Percentiles rank a stretch among this genome's conserved stretches.
Conservation (phyloP, 2,113 vertebrate genomes). For the Felis catus region DNA sequence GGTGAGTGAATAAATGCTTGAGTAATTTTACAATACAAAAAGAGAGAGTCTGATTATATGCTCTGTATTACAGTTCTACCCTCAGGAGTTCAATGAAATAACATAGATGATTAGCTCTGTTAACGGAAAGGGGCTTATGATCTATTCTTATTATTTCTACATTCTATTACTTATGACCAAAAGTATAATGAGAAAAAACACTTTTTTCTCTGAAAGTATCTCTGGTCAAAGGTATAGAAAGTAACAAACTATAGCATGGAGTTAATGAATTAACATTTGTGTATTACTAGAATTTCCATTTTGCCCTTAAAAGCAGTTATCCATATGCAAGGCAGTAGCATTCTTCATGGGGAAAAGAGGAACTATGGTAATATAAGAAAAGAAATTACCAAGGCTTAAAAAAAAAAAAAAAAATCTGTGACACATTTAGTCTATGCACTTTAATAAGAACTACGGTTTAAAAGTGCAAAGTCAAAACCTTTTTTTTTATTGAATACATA, state of each 20-base stretch:
- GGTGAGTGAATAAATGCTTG: background rate
- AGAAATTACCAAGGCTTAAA: background rate
- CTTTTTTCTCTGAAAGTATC: background rate
- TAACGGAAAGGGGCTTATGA: background rate
- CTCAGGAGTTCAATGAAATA: constrained; percentile 18
- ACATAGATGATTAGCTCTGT: background rate
- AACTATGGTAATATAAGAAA: background rate
- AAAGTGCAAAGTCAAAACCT: background rate
- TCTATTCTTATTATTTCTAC: constrained; percentile 10
- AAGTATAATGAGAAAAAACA: constrained; percentile 13
- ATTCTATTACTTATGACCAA: background rate
- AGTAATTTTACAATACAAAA: constrained; percentile 29
- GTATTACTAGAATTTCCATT: background rate
- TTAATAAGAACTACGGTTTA: constrained; percentile 13
- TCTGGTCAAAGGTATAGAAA: background rate
- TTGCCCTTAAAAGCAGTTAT: background rate
- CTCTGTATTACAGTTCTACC: background rate
- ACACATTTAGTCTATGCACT: background rate
- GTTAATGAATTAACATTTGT: background rate
- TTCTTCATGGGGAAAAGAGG: background rate
- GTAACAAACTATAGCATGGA: background rate
- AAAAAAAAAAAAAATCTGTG: background rate
- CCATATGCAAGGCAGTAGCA: background rate
- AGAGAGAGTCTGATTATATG: background rate
- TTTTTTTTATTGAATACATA: background rate